Percentiles rank a stretch among this genome's conserved stretches.
Evolutionary conservation across 2,888 invertebrate species (phyloP).

Genomic region (Tinea pellionella): DNA sequence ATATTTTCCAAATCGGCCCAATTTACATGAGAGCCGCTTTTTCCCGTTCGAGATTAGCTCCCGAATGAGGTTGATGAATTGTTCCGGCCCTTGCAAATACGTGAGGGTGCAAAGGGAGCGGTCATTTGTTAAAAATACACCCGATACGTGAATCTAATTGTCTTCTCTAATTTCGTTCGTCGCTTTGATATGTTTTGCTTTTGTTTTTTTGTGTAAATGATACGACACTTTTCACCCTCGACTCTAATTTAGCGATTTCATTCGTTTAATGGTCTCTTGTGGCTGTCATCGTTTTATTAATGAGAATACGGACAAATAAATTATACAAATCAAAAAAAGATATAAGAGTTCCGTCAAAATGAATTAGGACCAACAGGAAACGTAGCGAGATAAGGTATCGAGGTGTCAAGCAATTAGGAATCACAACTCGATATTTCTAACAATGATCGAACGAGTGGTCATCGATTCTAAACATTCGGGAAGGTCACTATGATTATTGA

Average conservation of each 20-base stretch:
- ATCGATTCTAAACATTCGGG: constrained; percentile 7
- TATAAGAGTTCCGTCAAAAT: not conserved
- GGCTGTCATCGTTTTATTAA: not conserved
- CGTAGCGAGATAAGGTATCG: constrained; percentile 20
- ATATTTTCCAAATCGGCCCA: constrained; percentile 49
- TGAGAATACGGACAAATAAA: not conserved
- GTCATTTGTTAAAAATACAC: constrained; percentile 71
- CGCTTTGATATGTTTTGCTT: constrained; percentile 50
- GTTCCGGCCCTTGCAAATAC: constrained; percentile 44
- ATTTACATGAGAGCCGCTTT: constrained; percentile 71
- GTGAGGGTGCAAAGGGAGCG: constrained; percentile 33
- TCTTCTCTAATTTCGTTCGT: constrained; percentile 68
- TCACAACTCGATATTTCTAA: constrained; percentile 19
- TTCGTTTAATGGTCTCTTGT: constrained; percentile 42
- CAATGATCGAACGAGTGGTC: constrained; percentile 23
- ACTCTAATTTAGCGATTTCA: constrained; percentile 18
- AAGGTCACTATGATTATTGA: constrained; percentile 12
- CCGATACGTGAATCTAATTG: constrained; percentile 68
- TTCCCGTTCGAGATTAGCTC: constrained; percentile 64
- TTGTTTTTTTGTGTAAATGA: constrained; percentile 10
- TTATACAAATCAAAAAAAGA: constrained; percentile 6
- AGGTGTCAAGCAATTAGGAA: constrained; percentile 25
- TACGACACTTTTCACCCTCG: not conserved
- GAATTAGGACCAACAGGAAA: constrained; percentile 17
- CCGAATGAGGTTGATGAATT: constrained; percentile 69